Conservation (phyloP, 2,113 vertebrate genomes). For the Setophaga petechia region DNA sequence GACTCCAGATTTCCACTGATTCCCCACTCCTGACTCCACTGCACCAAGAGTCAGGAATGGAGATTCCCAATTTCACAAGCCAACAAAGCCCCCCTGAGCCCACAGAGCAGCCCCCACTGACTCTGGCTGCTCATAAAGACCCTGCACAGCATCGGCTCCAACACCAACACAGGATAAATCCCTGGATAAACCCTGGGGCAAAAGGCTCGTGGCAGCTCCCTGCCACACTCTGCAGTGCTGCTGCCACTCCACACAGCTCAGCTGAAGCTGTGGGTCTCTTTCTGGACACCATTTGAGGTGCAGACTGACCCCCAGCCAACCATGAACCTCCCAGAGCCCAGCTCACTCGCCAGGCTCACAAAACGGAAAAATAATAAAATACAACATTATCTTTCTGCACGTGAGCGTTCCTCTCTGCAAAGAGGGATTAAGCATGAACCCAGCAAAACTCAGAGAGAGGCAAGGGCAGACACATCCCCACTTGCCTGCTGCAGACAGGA, state of each 20-base stretch:
- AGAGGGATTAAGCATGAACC: background rate
- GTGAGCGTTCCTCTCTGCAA: background rate
- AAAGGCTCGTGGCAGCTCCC: background rate
- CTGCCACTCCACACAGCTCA: background rate
- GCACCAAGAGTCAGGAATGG: background rate
- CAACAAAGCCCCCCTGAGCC: background rate
- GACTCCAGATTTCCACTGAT: background rate
- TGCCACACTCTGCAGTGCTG: background rate
- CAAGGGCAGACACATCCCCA: background rate
- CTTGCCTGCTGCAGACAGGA: background rate
- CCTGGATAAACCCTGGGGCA: background rate
- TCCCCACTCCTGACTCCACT: background rate
- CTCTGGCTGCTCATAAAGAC: background rate
- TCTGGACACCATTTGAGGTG: background rate
- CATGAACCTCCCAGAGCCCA: background rate
- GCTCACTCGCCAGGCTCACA: background rate
- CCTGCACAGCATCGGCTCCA: fast-evolving
- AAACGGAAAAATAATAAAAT: background rate
- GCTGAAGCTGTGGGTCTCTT: background rate
- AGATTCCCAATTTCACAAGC: background rate
- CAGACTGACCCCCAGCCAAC: background rate
- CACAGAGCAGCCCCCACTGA: background rate
- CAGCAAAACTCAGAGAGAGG: background rate
- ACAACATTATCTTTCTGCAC: background rate
- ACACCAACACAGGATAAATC: background rate